Evolutionary conservation across 92 coral and sea anemone genomes (phyloP), one percentile per base, ranked within the genome.

Genomic region (Actinernus sp.): DNA sequence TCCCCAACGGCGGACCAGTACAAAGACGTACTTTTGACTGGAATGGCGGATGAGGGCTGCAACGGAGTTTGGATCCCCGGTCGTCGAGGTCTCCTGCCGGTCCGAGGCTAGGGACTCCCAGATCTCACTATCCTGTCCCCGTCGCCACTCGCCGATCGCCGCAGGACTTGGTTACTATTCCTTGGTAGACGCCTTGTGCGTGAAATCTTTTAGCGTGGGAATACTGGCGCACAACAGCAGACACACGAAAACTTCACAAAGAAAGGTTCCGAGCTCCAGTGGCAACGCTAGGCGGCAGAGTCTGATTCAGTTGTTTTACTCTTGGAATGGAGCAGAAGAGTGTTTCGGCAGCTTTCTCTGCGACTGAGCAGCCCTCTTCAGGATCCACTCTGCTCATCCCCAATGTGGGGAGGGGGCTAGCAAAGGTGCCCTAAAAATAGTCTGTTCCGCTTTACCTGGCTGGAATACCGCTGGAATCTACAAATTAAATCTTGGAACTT

Each of bases 341-440:
- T 34, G 41, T 34, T 14, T 34, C 41, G 41, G 41, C 41, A 34
- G 41, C 41, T 6, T 34, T 34, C 41, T 34, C 41, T 34, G 54
- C 52, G 71, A 63, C 71, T 63, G 71, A 63, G 71, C 59, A 46
- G 56, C 71, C 56, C 55, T 41, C 1, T 46, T 63, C 24, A 61
- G 66, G 66, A 26, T 16, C 20, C 39, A 40, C 66, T 31, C 66
- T 59, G 66, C 66, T 59, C 66, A 59, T 49, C 45, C 52, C 55
- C 20, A 44, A 41, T 1, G 34, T 33, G 26, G 71, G 59, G 43
- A 49, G 71, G 14, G 56, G 68, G 4, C 26, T 34, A 61, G 68
- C 33, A 61, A 61, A 11, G 63, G 43, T 55, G 17, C 20, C 2
- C 65, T 58, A 16, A 32, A n/a, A n/a, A n/a, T n/a, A n/a, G n/a